A percentile compares a stretch with the other conserved stretches of the same genome.
Conservation (phyloP, 2,113 vertebrate species). For the Ptyas mucosa region DNA sequence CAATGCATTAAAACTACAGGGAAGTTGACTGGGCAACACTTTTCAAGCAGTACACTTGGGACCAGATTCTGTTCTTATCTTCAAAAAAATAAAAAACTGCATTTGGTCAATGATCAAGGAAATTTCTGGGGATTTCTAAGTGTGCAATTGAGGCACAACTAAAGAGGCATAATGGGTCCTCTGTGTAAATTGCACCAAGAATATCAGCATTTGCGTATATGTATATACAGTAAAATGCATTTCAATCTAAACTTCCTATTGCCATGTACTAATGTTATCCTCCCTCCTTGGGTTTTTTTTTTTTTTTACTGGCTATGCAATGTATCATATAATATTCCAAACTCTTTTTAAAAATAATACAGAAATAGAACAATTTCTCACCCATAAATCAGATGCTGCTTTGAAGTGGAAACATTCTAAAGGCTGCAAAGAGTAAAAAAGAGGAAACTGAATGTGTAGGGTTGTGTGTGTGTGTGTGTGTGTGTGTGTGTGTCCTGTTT, state of each 20-base stretch:
- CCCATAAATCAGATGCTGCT: background rate
- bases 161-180: no score
- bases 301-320: background rate
- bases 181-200: background rate
- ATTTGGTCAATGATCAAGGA: background rate
- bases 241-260: no score
- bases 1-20: background rate
- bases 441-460: no score
- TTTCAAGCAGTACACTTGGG: background rate
- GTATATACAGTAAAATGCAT: no score
- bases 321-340: background rate
- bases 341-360: background rate
- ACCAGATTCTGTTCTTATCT: background rate
- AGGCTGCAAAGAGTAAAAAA: no score
- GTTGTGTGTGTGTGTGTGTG: background rate
- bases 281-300: background rate
- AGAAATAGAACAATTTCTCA: background rate
- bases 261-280: background rate
- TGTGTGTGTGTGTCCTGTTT: conserved; percentile 13
- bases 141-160: background rate
- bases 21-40: background rate
- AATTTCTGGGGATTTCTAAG: background rate
- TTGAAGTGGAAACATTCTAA: no score
- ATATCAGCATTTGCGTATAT: background rate
- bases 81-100: background rate